A percentile compares a stretch with the other conserved stretches of the same genome.
Conservation (phyloP, 1,140 invertebrate genomes). For the Hycleus phaleratus region DNA sequence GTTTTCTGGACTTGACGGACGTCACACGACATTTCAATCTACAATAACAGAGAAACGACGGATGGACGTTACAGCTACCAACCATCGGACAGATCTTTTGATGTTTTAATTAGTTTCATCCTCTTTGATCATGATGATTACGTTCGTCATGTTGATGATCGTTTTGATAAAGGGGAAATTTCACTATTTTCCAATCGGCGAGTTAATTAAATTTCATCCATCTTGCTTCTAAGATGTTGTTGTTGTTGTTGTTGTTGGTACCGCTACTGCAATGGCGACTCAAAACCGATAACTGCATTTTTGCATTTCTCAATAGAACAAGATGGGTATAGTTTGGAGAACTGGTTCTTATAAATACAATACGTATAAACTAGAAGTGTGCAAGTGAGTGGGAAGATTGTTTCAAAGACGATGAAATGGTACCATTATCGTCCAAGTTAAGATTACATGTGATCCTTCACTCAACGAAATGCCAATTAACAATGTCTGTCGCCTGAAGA, state of each 20-base stretch:
- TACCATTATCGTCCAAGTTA: conserved; percentile 1
- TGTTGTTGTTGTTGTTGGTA: too few relatives aligned
- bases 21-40: conserved; percentile 39
- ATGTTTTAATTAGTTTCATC: conserved; percentile 39
- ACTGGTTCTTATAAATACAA: too few relatives aligned
- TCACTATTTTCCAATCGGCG: not conserved
- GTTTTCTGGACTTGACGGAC: conserved; percentile 26
- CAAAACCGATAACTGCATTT: too few relatives aligned
- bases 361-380: too few relatives aligned
- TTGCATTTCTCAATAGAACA: too few relatives aligned
- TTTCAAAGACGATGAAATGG: not conserved
- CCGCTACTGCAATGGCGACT: too few relatives aligned
- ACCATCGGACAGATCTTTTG: conserved; percentile 20
- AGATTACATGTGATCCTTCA: conserved; percentile 16
- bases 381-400: too few relatives aligned
- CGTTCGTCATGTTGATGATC: too few relatives aligned
- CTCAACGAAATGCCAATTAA: conserved; percentile 17
- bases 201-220: not conserved
- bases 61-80: conserved; percentile 12
- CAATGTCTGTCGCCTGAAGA: conserved; percentile 11
- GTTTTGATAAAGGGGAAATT: too few relatives aligned
- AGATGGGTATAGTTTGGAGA: too few relatives aligned
- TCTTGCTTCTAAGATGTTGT: too few relatives aligned
- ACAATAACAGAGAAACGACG: conserved; percentile 3
- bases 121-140: not conserved